Percentiles rank a stretch among this genome's conserved stretches.
Conservation (phyloP, 2,888 invertebrate genomes). For the Gnatocerus cornutus region DNA sequence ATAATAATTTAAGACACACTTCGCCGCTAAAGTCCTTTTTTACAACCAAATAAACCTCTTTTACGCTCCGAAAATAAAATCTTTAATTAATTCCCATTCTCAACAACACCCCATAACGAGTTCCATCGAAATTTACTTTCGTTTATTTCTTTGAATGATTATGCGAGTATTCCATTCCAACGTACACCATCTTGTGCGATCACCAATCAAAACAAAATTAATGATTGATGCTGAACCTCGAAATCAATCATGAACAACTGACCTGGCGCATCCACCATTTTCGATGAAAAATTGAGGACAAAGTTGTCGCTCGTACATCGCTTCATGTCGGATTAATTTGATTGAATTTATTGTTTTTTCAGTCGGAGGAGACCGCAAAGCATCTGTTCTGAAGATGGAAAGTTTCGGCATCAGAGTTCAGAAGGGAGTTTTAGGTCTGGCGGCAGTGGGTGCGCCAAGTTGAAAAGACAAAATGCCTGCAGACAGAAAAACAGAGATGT, state of each 20-base stretch:
- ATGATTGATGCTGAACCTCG: slow-evolving; percentile 28
- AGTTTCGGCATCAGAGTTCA: slow-evolving; percentile 48
- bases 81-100: slow-evolving; percentile 16
- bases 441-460: slow-evolving; percentile 67
- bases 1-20: slow-evolving; percentile 15
- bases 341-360: slow-evolving; percentile 36
- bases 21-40: slow-evolving; percentile 4
- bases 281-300: slow-evolving; percentile 28
- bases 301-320: slow-evolving; percentile 7
- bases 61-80: slow-evolving; percentile 13
- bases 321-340: slow-evolving; percentile 17
- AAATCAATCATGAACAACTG: slow-evolving; percentile 32
- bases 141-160: too few species aligned
- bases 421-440: slow-evolving; percentile 64
- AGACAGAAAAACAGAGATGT: slow-evolving; percentile 66
- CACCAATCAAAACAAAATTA: slow-evolving; percentile 4
- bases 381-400: slow-evolving; percentile 66
- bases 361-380: slow-evolving; percentile 66
- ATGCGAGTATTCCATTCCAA: too few species aligned
- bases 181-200: neutral
- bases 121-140: neutral
- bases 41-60: slow-evolving; percentile 15
- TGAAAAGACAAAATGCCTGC: slow-evolving; percentile 69
- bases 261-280: slow-evolving; percentile 39
- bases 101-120: slow-evolving; percentile 4